Base-by-base conservation (phyloP, 2,113 vertebrate genomes). In the Erpornis zantholeuca region DNA sequence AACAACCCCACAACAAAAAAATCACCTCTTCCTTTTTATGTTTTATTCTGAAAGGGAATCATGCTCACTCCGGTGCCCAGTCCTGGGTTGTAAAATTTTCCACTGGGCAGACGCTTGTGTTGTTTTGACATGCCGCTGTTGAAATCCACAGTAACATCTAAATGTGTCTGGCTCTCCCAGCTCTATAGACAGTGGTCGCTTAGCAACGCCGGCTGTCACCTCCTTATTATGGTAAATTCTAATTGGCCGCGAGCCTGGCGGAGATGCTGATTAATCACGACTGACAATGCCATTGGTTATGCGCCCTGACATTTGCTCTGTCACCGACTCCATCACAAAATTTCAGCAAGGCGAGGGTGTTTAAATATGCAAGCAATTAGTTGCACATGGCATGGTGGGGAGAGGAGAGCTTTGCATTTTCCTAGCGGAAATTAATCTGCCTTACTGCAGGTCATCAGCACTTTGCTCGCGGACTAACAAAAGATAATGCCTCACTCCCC, bases 121-220 rank as follows among this genome's bases (percentile, higher is more conserved):
- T 97, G 94, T 96, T 98, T 97, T 73, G 95, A 98, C 97, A 97
- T 93, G 96, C 96, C 52, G 38, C 97, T 97, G 96, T 97, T 90
- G 95, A 97, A 97, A 97, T 95, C 97, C 89, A 97, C 97, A 97
- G 92, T 97, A 98, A 97, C 97, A 97, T 98, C 97, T 97, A 92
- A 97, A 96, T 93, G 97, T 91, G 95, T 97, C 97, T 97, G 96
- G 81, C 97, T 97, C 97, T 97, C 94, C 95, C 88, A 79, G 95
- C 94, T 95, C 96, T 92, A 96, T 96, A 96, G 97, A 97, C 96
- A 97, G 97, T 21, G 18, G 98, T 98, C 94, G 97, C 98, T 90
- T 97, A 96, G 98, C 98, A 98, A 98, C 98, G 3, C 89, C 82
- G 70, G 96, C 97, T 95, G 93, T 97, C 98, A 95, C 98, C 95